A percentile compares a stretch with the other conserved stretches of the same genome.
Evolutionary conservation across 2,888 invertebrate species (phyloP).

Genomic region (Caenorhabditis panamensis): DNA sequence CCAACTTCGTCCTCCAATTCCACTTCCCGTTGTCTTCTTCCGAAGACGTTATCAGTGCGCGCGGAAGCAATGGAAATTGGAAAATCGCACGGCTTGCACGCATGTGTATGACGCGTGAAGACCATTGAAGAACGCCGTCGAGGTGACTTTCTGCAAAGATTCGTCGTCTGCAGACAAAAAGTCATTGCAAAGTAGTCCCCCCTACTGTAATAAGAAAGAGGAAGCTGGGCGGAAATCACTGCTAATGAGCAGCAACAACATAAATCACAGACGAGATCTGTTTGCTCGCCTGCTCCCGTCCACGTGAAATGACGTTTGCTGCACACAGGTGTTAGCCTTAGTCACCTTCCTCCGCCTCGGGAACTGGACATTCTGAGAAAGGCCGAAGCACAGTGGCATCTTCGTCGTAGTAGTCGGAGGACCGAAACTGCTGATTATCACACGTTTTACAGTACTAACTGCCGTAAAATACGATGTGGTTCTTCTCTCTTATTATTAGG

Average conservation of each 20-base stretch:
- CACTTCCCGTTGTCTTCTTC: neutral
- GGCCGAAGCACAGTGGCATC: conserved; percentile 37
- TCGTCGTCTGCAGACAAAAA: conserved; percentile 17
- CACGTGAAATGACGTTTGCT: conserved; percentile 41
- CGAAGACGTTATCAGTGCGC: neutral
- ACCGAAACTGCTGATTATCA: conserved; percentile 15
- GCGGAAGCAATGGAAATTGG: neutral
- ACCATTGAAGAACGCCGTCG: conserved; percentile 51
- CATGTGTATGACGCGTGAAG: conserved; percentile 59
- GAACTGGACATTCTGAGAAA: conserved; percentile 24
- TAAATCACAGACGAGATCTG: conserved; percentile 16
- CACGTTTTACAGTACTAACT: conserved; percentile 1
- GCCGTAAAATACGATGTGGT: neutral
- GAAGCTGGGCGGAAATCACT: neutral
- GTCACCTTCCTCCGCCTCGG: neutral
- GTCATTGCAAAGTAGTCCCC: conserved; percentile 16
- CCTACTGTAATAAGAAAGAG: neutral
- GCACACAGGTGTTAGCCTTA: neutral
- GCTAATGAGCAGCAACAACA: conserved; percentile 3
- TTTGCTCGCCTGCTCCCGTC: conserved; percentile 22
- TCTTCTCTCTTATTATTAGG: conserved; percentile 31
- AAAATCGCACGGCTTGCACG: conserved; percentile 19
- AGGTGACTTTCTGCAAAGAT: conserved; percentile 44
- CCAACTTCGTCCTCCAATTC: neutral
- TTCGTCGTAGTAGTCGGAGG: conserved; percentile 3